These are phyloP conservation scores for Glaucopsyche alexis DNA, from an alignment of 2,888 invertebrate species.

Conservation along the genomic window DNA sequence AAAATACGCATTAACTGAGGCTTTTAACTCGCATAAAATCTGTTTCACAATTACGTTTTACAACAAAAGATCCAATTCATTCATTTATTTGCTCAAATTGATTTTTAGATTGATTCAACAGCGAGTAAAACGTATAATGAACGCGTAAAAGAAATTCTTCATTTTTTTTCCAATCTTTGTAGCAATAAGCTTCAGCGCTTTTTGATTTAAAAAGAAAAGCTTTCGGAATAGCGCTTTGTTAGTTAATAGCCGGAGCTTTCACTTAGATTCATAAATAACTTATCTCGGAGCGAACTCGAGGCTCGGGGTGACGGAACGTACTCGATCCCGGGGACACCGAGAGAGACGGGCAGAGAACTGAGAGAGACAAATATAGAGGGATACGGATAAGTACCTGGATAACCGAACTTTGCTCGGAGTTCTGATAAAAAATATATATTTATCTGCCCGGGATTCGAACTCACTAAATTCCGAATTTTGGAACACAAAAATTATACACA, in stretches of 20 bases:
- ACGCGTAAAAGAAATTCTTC: background rate
- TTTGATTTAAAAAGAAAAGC: slow-evolving; percentile 22
- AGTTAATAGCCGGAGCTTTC: slow-evolving; percentile 21
- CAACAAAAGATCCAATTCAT: background rate
- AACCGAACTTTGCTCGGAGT: no score
- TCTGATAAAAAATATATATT: no score
- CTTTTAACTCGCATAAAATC: background rate
- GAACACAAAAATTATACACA: no score
- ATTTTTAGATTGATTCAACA: background rate
- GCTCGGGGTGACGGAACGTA: background rate
- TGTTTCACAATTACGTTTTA: background rate
- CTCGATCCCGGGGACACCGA: background rate
- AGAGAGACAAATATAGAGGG: background rate
- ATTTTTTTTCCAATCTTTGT: slow-evolving; percentile 18
- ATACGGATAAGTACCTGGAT: background rate
- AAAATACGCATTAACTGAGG: background rate
- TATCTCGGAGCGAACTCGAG: slow-evolving; percentile 12
- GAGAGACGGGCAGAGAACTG: background rate
- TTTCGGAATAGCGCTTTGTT: background rate
- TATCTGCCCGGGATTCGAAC: no score
- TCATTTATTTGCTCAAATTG: background rate
- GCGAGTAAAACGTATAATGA: background rate
- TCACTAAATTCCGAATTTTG: no score
- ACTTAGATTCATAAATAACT: slow-evolving; percentile 22
- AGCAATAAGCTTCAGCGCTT: slow-evolving; percentile 9